phyloP scores from a whole-genome alignment of 2,888 invertebrate species.

The Hyles lineata region DNA sequence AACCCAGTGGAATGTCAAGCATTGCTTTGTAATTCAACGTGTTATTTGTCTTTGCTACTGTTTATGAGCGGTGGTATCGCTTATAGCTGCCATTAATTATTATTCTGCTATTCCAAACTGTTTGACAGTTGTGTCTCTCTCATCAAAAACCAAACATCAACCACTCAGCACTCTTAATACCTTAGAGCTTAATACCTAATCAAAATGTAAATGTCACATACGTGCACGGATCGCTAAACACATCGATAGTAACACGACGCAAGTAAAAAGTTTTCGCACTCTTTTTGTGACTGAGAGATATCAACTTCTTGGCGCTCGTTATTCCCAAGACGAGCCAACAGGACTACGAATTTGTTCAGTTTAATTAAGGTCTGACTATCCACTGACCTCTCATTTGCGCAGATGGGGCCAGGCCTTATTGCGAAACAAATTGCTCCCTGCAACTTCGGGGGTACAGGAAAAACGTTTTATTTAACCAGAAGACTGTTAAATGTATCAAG shows the following conservation, averaged over 20 bases:
- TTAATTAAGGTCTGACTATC: conserved; percentile 77
- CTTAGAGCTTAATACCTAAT: not conserved
- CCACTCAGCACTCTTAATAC: conserved; percentile 29
- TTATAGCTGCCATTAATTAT: too few relatives aligned
- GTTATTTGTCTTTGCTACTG: too few relatives aligned
- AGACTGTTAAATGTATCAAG: not conserved
- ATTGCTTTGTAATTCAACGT: too few relatives aligned
- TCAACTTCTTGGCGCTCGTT: conserved; percentile 31
- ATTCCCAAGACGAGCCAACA: conserved; percentile 47
- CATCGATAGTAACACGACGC: not conserved
- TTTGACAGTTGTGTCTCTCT: too few relatives aligned
- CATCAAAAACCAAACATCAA: not conserved
- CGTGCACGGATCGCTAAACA: conserved; percentile 1
- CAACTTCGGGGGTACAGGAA: conserved; percentile 58
- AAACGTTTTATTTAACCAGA: conserved; percentile 41
- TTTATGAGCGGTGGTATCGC: too few relatives aligned
- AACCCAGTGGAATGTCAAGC: too few relatives aligned
- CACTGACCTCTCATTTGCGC: conserved; percentile 78
- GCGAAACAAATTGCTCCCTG: conserved; percentile 72
- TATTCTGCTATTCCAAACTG: too few relatives aligned
- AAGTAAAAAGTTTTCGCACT: too few relatives aligned
- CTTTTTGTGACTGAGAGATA: conserved; percentile 32
- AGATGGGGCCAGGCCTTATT: conserved; percentile 76
- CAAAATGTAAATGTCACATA: not conserved
- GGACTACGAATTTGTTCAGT: conserved; percentile 70